These are phyloP conservation scores for Myodes glareolus DNA, from an alignment of 2,113 vertebrate genomes.

Conservation along the genomic window DNA sequence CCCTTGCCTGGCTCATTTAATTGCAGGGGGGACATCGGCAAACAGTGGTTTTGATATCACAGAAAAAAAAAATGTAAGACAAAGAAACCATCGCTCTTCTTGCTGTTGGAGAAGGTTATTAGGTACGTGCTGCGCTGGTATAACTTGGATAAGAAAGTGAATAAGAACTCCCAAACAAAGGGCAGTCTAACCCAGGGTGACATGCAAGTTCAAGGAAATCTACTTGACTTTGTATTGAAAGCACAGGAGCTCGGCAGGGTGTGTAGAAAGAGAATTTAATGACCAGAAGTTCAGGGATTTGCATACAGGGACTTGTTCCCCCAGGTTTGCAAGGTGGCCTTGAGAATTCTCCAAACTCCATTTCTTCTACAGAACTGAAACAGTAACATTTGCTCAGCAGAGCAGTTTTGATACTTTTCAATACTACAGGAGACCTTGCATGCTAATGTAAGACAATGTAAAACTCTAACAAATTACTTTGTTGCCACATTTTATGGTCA, in stretches of 20 bases:
- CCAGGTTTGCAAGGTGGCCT: slow-evolving; percentile 18
- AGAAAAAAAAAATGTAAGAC: slow-evolving; percentile 65
- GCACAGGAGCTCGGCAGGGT: slow-evolving; percentile 55
- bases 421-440: background rate
- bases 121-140: slow-evolving; percentile 67
- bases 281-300: slow-evolving; percentile 46
- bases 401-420: background rate
- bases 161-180: slow-evolving; percentile 63
- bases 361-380: background rate
- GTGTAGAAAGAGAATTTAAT: slow-evolving; percentile 48
- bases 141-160: slow-evolving; percentile 67
- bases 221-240: slow-evolving; percentile 64
- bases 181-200: slow-evolving; percentile 39
- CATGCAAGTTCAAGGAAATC: slow-evolving; percentile 36
- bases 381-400: too few relatives aligned
- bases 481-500: background rate
- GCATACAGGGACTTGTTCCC: background rate
- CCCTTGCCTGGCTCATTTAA: background rate
- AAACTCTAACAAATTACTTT: background rate
- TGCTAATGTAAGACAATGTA: background rate
- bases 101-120: slow-evolving; percentile 66
- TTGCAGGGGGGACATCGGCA: slow-evolving; percentile 58
- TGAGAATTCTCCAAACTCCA: background rate
- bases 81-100: slow-evolving; percentile 62
- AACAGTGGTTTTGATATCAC: slow-evolving; percentile 66